Evolutionary conservation across 1,140 invertebrate species (phyloP).

Genomic region (Ceratina australensis): DNA sequence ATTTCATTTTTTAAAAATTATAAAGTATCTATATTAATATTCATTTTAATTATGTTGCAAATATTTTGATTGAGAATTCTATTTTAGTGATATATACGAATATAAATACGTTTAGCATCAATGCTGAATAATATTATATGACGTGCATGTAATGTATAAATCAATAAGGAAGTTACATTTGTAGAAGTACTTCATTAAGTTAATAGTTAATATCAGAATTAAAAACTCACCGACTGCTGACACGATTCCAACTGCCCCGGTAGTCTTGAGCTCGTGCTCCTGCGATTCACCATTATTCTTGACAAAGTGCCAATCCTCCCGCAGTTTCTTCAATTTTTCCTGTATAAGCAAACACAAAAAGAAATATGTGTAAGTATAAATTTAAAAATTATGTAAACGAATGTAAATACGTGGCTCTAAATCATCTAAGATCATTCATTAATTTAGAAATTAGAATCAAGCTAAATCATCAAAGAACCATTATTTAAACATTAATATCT

Average conservation of each 20-base stretch:
- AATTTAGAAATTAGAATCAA: neutral
- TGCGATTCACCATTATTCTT: slow-evolving; percentile 75
- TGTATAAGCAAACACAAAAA: slow-evolving; percentile 51
- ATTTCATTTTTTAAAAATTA: too few relatives aligned
- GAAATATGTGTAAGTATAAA: slow-evolving; percentile 1
- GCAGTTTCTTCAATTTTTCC: slow-evolving; percentile 82
- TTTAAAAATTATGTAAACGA: neutral
- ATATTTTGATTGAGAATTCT: neutral
- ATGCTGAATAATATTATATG: neutral
- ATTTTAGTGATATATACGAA: neutral
- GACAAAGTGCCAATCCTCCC: slow-evolving; percentile 82
- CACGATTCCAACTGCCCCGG: slow-evolving; percentile 6
- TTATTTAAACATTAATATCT: neutral
- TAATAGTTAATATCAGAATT: neutral
- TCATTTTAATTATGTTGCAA: too few relatives aligned
- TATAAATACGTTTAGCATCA: neutral
- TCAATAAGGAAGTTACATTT: neutral
- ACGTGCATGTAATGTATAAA: too few relatives aligned
- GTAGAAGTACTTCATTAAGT: neutral
- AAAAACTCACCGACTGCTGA: slow-evolving; percentile 65
- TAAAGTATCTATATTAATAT: too few relatives aligned
- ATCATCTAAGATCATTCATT: too few relatives aligned
- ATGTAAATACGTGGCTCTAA: too few relatives aligned
- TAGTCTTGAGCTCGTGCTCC: slow-evolving; percentile 51
- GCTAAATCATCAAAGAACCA: neutral